Evolutionary conservation across 2,797 vertebrate genomes (phyloP).

Genomic region (Halcyon smyrnensis): DNA sequence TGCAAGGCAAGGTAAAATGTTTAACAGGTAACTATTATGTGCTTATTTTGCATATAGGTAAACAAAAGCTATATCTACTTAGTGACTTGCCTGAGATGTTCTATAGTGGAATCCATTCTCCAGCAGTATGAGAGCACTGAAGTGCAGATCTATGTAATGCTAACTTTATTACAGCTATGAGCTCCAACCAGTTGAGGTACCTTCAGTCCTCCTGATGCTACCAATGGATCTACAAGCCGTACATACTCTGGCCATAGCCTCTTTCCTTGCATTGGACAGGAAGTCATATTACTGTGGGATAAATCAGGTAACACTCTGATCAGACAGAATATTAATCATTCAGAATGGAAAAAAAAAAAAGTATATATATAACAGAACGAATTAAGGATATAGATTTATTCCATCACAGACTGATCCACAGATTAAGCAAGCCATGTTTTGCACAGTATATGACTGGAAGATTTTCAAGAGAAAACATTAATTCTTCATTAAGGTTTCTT

Average conservation of each 20-base stretch:
- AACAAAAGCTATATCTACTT: not conserved
- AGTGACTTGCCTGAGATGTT: not conserved
- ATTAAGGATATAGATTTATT: not conserved
- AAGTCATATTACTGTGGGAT: not conserved
- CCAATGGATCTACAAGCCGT: not conserved
- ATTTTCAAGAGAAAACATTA: not conserved
- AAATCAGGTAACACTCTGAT: not conserved
- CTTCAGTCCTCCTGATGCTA: not conserved
- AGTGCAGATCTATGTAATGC: not conserved
- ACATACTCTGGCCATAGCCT: not conserved
- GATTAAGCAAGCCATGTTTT: not conserved
- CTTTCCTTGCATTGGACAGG: not conserved
- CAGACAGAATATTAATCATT: not conserved
- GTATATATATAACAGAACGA: not conserved
- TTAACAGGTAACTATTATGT: not conserved
- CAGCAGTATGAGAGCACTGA: not conserved
- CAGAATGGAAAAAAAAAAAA: not conserved
- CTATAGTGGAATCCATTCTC: not conserved
- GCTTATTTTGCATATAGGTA: not conserved
- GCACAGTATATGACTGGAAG: not conserved
- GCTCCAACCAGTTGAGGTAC: fast-evolving
- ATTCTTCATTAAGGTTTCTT: not conserved
- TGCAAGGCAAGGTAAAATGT: not conserved
- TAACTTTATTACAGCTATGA: not conserved
- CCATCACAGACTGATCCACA: not conserved